Evolutionary conservation across 1,140 invertebrate species (phyloP).

Genomic region (Tetranychus urticae): DNA sequence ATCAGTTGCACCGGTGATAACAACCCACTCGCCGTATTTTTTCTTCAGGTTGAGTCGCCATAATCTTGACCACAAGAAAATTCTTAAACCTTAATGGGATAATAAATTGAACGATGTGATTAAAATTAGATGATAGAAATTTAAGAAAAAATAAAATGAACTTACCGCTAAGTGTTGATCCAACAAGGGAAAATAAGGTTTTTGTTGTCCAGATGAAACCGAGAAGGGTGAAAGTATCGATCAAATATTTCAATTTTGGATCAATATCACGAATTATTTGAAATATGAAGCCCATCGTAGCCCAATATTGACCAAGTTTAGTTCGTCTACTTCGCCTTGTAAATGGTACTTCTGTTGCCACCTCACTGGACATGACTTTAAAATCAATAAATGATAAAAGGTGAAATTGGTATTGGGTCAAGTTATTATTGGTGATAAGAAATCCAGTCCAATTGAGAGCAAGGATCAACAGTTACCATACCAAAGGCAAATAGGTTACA

Average conservation of each 20-base stretch:
- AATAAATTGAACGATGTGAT: neutral
- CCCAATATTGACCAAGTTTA: constrained; percentile 4
- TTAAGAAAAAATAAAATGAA: neutral
- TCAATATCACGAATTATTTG: constrained; percentile 9
- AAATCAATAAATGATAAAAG: neutral
- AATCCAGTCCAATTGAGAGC: neutral
- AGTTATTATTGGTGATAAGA: neutral
- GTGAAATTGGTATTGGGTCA: neutral
- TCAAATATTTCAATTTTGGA: constrained; percentile 6
- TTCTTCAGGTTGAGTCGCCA: constrained; percentile 2
- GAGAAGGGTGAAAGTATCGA: constrained; percentile 10
- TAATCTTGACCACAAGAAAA: constrained; percentile 7
- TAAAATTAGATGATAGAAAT: neutral
- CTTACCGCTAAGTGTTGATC: constrained; percentile 1
- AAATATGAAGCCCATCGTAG: constrained; percentile 11
- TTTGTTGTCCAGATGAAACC: constrained; percentile 3
- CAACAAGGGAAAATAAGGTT: neutral
- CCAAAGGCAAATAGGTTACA: too few relatives aligned
- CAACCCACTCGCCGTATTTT: constrained; percentile 9
- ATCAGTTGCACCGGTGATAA: constrained; percentile 32
- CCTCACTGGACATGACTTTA: neutral
- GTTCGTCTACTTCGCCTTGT: neutral
- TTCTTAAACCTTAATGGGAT: constrained; percentile 1
- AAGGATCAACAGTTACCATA: too few relatives aligned
- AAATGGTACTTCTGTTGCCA: constrained; percentile 25